Evolutionary conservation across 2,113 vertebrate genomes (phyloP), one percentile per base, ranked within the genome.

Genomic region (Patagioenas fasciata): DNA sequence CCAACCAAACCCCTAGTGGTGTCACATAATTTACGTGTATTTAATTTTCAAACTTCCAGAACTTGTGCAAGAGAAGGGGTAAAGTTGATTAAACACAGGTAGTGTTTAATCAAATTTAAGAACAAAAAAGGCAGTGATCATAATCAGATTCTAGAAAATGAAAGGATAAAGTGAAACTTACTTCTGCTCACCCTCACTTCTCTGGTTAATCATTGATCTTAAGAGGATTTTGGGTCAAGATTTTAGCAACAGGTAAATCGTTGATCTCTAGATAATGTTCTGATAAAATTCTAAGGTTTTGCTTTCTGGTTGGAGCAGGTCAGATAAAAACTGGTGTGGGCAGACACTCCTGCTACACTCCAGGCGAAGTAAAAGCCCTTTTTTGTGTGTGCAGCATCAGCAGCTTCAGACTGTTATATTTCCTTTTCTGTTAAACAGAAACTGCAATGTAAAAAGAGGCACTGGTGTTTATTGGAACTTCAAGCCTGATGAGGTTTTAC

Each of bases 361-460:
- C 36, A 72, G 53, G 70, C 86, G 80, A 93, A 80, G 42, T 80
- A 75, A 80, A 88, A 95, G 32, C 12, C 48, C 18, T 54, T 70
- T 72, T 61, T 80, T 29, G 31, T 36, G 23, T 67, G 67, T 66
- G 85, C 65, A 77, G 18, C 36, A 38, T 64, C 66, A 79, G 81
- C 92, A 95, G 93, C 91, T 96, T 95, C 44, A 50, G 80, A 79
- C 61, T 73, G 82, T 88, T 38, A 56, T 77, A 31, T n/a, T 91
- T 78, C 92, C 67, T 88, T 79, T 74, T 92, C 91, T 71, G 32
- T 91, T 85, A 81, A 88, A 77, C 58, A 48, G 80, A 89, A 94
- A 88, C 54, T 86, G 61, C 51, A 7, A 40, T 29, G 16, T 91
- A 97, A 97, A 97, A 97, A 97, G 92, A 97, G 92, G 77, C 50